Base-by-base conservation (phyloP, 2,888 invertebrate species). In the Pegoplata infirma region DNA sequence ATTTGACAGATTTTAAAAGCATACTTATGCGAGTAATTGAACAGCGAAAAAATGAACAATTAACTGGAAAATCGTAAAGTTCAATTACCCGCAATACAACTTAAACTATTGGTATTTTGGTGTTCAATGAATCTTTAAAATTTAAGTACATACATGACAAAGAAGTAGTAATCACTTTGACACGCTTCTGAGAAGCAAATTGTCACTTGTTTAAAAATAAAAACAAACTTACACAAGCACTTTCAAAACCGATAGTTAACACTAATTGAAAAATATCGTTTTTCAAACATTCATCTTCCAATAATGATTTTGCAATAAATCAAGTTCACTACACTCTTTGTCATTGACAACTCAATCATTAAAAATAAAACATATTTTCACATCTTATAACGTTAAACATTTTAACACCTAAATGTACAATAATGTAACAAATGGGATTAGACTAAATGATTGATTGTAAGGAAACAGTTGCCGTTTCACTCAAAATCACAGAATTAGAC, bases 341-440 rank as follows among this genome's bases (percentile, higher is more conserved):
- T 58, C 79, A 72, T 72, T 79, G 71, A 75, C 71, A 79, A 72
- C 56, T 75, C 56, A 72, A 75, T 79, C 61, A 66, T 56, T 32
- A 49, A 47, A 14, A 47, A 10, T 12, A 12, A 32, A 40, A 40
- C n/a, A 32, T 7, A 44, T 17, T 36, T 36, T 23, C 3, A 44
- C 21, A 58, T 28, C 23, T 55, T 36, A 1, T 47, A 44, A 12
- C 10, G 32, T 49, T 25, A 2, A 55, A 55, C n/a, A n/a, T n/a
- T n/a, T n/a, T n/a, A n/a, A n/a, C n/a, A n/a, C n/a, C n/a, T n/a
- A n/a, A n/a, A n/a, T n/a, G n/a, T n/a, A n/a, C n/a, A n/a, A n/a
- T n/a, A n/a, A n/a, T n/a, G n/a, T n/a, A n/a, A n/a, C n/a, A n/a
- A n/a, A n/a, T n/a, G n/a, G n/a, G n/a, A n/a, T n/a, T n/a, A n/a